Evolutionary conservation across 2,888 invertebrate species (phyloP).

Genomic region (Cataglyphis rosenhaueri): DNA sequence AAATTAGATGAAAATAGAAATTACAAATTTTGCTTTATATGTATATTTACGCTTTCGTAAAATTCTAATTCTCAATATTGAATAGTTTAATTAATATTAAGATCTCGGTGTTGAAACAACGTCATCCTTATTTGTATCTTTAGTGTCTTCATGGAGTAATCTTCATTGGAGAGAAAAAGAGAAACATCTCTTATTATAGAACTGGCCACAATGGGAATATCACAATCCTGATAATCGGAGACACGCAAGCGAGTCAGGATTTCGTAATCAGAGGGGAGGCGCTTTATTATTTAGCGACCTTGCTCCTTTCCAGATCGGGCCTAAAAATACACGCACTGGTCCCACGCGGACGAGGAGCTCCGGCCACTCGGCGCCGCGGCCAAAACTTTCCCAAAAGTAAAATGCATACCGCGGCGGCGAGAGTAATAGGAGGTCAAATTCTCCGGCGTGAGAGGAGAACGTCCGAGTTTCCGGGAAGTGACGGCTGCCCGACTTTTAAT

Average conservation of each 20-base stretch:
- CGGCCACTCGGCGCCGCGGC: background rate
- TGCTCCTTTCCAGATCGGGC: conserved; percentile 36
- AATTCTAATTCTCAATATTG: background rate
- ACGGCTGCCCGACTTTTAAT: conserved; percentile 49
- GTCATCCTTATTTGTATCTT: background rate
- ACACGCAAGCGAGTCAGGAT: conserved; percentile 4
- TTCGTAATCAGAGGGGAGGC: conserved; percentile 46
- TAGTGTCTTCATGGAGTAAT: background rate
- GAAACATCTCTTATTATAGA: conserved; percentile 25
- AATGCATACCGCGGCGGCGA: conserved; percentile 51
- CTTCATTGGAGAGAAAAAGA: background rate
- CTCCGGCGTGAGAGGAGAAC: conserved; percentile 39
- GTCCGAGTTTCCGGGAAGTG: conserved; percentile 51
- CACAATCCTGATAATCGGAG: conserved; percentile 26
- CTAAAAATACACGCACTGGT: background rate
- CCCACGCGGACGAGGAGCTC: background rate
- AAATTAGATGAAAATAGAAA: background rate
- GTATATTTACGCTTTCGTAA: background rate
- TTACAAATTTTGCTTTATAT: background rate
- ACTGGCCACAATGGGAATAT: conserved; percentile 21
- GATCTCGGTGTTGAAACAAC: background rate
- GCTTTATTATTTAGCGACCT: conserved; percentile 51
- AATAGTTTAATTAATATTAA: background rate
- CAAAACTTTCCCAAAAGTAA: conserved; percentile 58
- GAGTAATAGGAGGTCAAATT: conserved; percentile 58